Evolutionary conservation across 92 coral and sea anemone genomes (phyloP).

Genomic region (Palythoa grandis): DNA sequence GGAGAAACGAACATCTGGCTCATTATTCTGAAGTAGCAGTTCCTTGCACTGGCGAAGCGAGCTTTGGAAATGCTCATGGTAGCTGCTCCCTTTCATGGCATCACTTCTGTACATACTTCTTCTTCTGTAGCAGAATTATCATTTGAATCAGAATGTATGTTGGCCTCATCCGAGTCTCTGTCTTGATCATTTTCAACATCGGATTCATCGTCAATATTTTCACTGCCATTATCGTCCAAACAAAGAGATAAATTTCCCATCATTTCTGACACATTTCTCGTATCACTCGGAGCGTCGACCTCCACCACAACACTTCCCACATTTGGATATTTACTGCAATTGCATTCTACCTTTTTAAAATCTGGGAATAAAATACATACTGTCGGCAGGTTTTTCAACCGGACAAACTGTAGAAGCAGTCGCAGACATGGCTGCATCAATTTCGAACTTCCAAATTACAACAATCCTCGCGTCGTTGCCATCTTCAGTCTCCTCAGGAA

Average conservation of each 20-base stretch:
- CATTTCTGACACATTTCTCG: background rate
- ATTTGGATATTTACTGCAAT: constrained; percentile 19
- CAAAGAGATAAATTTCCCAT: background rate
- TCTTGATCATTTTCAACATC: background rate
- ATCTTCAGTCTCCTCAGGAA: constrained; percentile 1
- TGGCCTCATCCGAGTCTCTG: background rate
- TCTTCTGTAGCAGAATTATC: background rate
- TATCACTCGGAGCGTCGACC: background rate
- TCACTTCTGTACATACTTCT: background rate
- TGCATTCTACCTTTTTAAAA: constrained; percentile 1
- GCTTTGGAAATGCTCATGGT: constrained; percentile 5
- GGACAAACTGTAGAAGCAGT: background rate
- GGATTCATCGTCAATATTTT: background rate
- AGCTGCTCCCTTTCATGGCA: background rate
- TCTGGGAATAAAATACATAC: background rate
- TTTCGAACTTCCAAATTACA: background rate
- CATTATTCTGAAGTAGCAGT: background rate
- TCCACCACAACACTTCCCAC: background rate
- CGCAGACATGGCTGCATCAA: background rate
- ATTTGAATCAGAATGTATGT: background rate
- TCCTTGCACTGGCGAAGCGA: background rate
- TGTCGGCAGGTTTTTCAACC: background rate
- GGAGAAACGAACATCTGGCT: background rate
- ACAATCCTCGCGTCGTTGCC: background rate
- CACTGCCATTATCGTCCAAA: too few species aligned